phyloP scores from a whole-genome alignment of 2,888 invertebrate genomes.

The Holacanthella duospinosa region DNA sequence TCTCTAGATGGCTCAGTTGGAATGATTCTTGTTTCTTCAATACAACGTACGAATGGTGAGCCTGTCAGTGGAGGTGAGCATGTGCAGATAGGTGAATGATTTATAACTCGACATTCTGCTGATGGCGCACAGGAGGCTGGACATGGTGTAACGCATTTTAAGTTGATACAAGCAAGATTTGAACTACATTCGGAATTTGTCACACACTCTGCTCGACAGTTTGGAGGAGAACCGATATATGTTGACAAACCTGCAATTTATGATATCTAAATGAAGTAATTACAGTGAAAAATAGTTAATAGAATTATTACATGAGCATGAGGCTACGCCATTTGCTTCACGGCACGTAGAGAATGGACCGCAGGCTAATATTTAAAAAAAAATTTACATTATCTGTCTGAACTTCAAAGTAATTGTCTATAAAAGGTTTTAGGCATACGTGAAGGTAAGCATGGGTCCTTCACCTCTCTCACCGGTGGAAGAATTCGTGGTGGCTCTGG shows the following conservation, averaged over 20 bases:
- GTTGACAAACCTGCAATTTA: slow-evolving; percentile 43
- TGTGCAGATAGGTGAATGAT: slow-evolving; percentile 62
- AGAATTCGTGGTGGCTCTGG: slow-evolving; percentile 13
- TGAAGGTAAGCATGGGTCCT: slow-evolving; percentile 29
- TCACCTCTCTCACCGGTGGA: slow-evolving; percentile 48
- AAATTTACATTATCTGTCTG: not conserved
- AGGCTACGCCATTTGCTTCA: slow-evolving; percentile 43
- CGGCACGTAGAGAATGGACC: slow-evolving; percentile 30
- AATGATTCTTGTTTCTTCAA: not conserved
- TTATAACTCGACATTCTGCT: slow-evolving; percentile 45
- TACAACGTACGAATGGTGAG: not conserved
- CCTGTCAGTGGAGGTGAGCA: not conserved
- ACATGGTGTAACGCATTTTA: slow-evolving; percentile 40
- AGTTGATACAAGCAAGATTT: slow-evolving; percentile 39
- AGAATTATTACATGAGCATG: slow-evolving; percentile 65
- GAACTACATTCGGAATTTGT: slow-evolving; percentile 39
- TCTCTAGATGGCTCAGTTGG: slow-evolving; percentile 44
- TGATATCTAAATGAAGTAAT: too few relatives aligned
- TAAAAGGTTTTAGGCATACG: slow-evolving; percentile 44
- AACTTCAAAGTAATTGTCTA: too few relatives aligned
- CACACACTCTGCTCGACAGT: slow-evolving; percentile 40
- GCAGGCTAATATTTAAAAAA: slow-evolving; percentile 14
- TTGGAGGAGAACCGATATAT: slow-evolving; percentile 49
- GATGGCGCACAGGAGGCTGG: slow-evolving; percentile 49
- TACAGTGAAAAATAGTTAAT: slow-evolving; percentile 54